A percentile compares a stretch with the other conserved stretches of the same genome.
phyloP scores from a whole-genome alignment of 2,888 invertebrate genomes.

The Bursaphelenchus okinawaensis region DNA sequence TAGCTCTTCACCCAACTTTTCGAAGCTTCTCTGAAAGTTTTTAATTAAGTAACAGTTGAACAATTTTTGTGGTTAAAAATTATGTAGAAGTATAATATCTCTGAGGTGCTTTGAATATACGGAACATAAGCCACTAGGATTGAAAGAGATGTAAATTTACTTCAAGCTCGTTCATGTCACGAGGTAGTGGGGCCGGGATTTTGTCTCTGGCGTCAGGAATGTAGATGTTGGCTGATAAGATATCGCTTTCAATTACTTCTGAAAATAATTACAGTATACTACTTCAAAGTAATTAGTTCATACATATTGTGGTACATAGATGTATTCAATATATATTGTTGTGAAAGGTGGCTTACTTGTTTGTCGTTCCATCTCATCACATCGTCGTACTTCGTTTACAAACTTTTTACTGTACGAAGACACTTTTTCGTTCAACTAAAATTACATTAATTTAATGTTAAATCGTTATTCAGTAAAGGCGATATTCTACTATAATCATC shows the following conservation, averaged over 20 bases:
- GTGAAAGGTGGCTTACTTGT: slow-evolving; percentile 31
- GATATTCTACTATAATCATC: too few relatives aligned
- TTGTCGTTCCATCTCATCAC: slow-evolving; percentile 54
- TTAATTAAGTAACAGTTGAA: background rate
- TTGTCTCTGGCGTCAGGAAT: slow-evolving; percentile 37
- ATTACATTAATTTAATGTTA: too few relatives aligned
- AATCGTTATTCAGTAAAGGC: too few relatives aligned
- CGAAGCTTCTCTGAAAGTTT: slow-evolving; percentile 38
- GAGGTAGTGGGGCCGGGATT: slow-evolving; percentile 44
- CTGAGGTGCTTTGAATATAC: background rate
- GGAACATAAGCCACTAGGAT: background rate
- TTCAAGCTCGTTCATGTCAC: slow-evolving; percentile 48
- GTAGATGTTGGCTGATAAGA: slow-evolving; percentile 33
- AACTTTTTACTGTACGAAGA: slow-evolving; percentile 49
- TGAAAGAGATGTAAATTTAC: slow-evolving; percentile 14
- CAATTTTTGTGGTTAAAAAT: background rate
- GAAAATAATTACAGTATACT: slow-evolving; percentile 1
- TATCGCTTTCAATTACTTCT: slow-evolving; percentile 42
- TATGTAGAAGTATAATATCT: background rate
- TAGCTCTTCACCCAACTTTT: slow-evolving; percentile 51
- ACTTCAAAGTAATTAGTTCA: too few relatives aligned
- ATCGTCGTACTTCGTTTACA: slow-evolving; percentile 44
- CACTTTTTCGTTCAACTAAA: slow-evolving; percentile 47
- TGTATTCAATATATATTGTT: background rate
- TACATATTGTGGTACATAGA: too few relatives aligned